Percentiles rank a stretch among this genome's conserved stretches.
These are phyloP conservation scores for Aurelia sp. DNA, from an alignment of 30 jellyfish, hydroid and myxozoan species.

Conservation along the genomic window DNA sequence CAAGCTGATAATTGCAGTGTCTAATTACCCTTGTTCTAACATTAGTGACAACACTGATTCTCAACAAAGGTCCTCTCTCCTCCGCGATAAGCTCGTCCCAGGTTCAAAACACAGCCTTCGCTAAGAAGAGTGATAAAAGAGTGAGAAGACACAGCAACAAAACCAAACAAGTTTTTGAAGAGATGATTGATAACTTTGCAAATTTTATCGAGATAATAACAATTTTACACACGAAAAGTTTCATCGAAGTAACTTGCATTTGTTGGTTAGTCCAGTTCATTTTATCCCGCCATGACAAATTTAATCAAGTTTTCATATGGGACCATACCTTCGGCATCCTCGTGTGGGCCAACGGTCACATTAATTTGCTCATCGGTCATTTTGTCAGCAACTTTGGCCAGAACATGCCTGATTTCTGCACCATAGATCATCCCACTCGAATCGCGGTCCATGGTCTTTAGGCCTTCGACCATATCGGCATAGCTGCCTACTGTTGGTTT, in stretches of 20 bases:
- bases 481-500: slow-evolving; percentile 79
- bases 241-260: neutral
- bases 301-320: slow-evolving; percentile 76
- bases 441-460: slow-evolving; percentile 89
- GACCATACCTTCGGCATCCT: slow-evolving; percentile 74
- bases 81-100: too few species aligned
- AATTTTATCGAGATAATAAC: too few species aligned
- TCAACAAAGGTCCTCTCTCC: too few species aligned
- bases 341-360: slow-evolving; percentile 62
- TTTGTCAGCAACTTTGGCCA: slow-evolving; percentile 84
- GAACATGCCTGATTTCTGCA: slow-evolving; percentile 85
- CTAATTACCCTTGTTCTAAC: too few species aligned
- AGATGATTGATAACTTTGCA: too few species aligned
- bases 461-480: slow-evolving; percentile 93
- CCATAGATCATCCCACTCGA: slow-evolving; percentile 71
- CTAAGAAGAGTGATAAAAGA: too few species aligned
- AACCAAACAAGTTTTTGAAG: too few species aligned
- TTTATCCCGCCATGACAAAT: slow-evolving; percentile 70
- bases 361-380: slow-evolving; percentile 89
- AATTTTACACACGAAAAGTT: too few species aligned
- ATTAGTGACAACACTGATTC: too few species aligned
- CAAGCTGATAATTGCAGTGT: too few species aligned
- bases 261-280: neutral
- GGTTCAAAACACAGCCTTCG: too few species aligned
- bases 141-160: too few species aligned